These are phyloP conservation scores for Oreochromis niloticus DNA, from an alignment of 2,113 vertebrate genomes.

Conservation along the genomic window DNA sequence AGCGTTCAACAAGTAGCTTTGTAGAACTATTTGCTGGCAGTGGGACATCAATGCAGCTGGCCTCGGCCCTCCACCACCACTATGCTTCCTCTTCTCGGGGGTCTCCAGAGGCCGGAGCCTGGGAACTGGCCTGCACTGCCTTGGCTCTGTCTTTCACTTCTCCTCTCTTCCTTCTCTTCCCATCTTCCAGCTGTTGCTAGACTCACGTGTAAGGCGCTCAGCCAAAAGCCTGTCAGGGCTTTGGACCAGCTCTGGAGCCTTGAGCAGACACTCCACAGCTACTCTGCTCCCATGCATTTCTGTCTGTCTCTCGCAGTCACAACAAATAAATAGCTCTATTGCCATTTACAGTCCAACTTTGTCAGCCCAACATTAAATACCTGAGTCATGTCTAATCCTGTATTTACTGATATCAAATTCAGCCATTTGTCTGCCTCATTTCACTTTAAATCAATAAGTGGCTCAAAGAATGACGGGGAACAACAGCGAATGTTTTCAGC, in stretches of 20 bases:
- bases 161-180: constrained; percentile 6
- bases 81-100: constrained; percentile 29
- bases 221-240: constrained; percentile 63
- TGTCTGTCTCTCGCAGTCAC: not conserved
- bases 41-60: constrained; percentile 31
- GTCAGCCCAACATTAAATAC: not conserved
- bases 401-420: not conserved
- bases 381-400: not conserved
- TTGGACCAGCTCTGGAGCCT: constrained; percentile 24
- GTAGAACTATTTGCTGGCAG: not conserved
- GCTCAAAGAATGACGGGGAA: not conserved
- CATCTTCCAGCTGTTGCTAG: constrained; percentile 57
- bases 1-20: not conserved
- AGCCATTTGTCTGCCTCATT: not conserved
- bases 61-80: not conserved
- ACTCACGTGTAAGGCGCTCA: constrained; percentile 56
- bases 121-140: constrained; percentile 55
- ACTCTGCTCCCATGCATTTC: constrained; percentile 3
- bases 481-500: not conserved
- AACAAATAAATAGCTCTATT: not conserved
- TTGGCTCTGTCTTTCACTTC: constrained; percentile 20
- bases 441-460: constrained; percentile 36
- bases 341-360: not conserved
- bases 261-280: not conserved
- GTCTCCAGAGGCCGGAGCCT: constrained; percentile 52